Conservation (phyloP, 2,888 invertebrate genomes). For the Acholoe squamosa region DNA sequence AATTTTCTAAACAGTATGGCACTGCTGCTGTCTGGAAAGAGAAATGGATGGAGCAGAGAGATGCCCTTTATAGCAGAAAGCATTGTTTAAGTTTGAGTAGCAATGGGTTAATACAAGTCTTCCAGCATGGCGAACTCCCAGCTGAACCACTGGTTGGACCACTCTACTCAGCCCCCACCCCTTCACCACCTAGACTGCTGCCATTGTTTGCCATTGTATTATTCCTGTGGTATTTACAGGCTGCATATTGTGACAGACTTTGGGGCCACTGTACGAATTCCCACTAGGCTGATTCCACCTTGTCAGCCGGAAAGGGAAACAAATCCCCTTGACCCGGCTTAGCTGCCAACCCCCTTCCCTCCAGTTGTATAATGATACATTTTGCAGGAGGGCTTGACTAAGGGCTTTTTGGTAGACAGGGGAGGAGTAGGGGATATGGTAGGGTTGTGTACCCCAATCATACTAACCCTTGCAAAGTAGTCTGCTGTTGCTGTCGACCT, state of each 20-base stretch:
- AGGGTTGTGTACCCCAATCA: background rate
- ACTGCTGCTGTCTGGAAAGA: too few relatives aligned
- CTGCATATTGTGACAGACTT: constrained; percentile 1
- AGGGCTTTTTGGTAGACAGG: too few relatives aligned
- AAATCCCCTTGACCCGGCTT: background rate
- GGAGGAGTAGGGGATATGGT: background rate
- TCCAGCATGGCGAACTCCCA: background rate
- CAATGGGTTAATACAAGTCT: background rate
- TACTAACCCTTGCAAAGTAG: background rate
- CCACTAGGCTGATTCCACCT: background rate
- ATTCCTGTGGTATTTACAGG: background rate
- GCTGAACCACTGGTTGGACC: background rate
- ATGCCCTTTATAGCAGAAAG: background rate
- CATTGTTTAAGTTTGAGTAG: constrained; percentile 20
- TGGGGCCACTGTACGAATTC: background rate
- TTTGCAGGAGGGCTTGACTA: background rate
- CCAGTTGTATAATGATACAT: background rate
- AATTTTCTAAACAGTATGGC: too few relatives aligned
- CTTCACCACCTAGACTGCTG: background rate
- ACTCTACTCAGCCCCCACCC: background rate
- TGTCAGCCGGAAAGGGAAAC: constrained; percentile 27
- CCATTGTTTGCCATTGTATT: background rate
- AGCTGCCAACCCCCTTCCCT: background rate
- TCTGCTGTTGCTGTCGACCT: background rate
- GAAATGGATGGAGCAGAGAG: background rate